phyloP scores from a whole-genome alignment of 2,888 invertebrate genomes.

The Chymomyza procnemis region DNA sequence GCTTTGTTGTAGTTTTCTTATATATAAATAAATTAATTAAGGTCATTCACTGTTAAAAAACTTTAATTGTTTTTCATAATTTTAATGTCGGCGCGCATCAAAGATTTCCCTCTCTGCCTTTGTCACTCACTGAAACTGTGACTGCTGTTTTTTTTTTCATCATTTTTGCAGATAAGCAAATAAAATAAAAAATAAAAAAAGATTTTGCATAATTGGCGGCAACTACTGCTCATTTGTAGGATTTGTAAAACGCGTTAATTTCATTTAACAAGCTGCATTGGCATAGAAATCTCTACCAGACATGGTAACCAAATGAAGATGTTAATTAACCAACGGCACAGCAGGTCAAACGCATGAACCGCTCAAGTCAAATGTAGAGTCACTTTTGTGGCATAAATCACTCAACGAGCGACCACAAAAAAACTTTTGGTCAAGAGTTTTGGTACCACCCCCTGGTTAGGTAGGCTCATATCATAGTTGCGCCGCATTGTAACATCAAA shows the following conservation, averaged over 20 bases:
- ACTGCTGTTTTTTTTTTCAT: slow-evolving; percentile 17
- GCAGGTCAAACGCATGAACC: not conserved
- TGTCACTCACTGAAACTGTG: slow-evolving; percentile 13
- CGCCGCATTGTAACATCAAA: not conserved
- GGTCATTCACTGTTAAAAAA: slow-evolving; percentile 51
- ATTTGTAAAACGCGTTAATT: slow-evolving; percentile 45
- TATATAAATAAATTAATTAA: slow-evolving; percentile 60
- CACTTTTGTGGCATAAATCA: not conserved
- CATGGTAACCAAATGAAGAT: not conserved
- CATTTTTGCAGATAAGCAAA: slow-evolving; percentile 50
- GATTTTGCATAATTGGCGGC: slow-evolving; percentile 63
- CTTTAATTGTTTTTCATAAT: slow-evolving; percentile 58
- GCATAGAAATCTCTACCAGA: slow-evolving; percentile 13
- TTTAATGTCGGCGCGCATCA: slow-evolving; percentile 47
- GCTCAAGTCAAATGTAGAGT: not conserved
- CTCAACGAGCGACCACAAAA: not conserved
- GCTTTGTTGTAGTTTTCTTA: slow-evolving; percentile 4
- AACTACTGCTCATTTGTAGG: slow-evolving; percentile 35
- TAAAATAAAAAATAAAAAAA: not conserved
- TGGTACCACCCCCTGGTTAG: not conserved
- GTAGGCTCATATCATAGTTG: not conserved
- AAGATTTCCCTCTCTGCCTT: slow-evolving; percentile 45
- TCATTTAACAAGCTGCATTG: slow-evolving; percentile 19
- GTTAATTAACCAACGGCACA: not conserved
- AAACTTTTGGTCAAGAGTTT: not conserved